Conservation (phyloP, 2,113 vertebrate species). For the Elephas maximus region DNA sequence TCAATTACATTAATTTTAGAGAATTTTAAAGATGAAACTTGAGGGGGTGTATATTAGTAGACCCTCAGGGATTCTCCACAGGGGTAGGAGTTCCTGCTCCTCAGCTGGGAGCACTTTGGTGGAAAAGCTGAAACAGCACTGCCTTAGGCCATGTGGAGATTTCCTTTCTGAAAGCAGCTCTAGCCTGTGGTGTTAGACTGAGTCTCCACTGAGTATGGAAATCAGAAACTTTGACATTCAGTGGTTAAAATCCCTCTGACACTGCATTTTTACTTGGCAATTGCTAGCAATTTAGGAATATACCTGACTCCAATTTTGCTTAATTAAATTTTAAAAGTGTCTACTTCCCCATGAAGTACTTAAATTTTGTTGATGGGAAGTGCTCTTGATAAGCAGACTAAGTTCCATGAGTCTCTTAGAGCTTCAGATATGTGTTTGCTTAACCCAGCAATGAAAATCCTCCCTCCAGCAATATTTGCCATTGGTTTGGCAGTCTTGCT, state of each 20-base stretch:
- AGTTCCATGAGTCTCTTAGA: neutral
- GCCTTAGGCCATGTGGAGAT: neutral
- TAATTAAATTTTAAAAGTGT: neutral
- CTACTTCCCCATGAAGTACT: neutral
- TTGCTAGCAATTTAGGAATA: neutral
- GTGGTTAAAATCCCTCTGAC: neutral
- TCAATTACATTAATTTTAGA: neutral
- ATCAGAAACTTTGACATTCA: neutral
- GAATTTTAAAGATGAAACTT: neutral
- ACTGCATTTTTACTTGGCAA: neutral
- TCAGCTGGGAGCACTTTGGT: neutral
- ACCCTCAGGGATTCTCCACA: too few species aligned
- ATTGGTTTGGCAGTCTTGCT: constrained; percentile 61
- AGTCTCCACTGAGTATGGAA: neutral
- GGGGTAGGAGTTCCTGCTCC: too few species aligned
- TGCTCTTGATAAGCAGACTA: constrained; percentile 66
- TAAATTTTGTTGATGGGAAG: constrained; percentile 39
- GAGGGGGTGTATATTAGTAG: neutral
- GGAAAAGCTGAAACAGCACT: neutral
- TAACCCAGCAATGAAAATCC: constrained; percentile 66
- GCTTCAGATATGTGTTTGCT: neutral
- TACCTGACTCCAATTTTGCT: neutral
- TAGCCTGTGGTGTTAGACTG: neutral
- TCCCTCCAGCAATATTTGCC: constrained; percentile 66
- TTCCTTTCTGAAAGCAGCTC: neutral